phyloP scores from a whole-genome alignment of 1,140 invertebrate species.

The Hypsibius dujardini region DNA sequence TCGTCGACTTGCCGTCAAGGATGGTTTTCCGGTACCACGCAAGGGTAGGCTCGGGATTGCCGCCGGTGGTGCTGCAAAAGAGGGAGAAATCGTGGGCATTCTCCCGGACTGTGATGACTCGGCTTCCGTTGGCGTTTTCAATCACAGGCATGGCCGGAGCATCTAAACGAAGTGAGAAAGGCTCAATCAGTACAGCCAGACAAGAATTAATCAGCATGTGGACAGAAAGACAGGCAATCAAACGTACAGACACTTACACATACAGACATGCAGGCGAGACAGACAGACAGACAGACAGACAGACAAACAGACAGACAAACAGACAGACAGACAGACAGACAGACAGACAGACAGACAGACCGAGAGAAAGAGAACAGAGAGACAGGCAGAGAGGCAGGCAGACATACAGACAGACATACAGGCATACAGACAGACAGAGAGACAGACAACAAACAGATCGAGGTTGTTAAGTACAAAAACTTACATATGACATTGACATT shows the following conservation, averaged over 20 bases:
- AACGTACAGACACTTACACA: no score
- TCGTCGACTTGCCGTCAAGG: neutral
- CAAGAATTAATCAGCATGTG: no score
- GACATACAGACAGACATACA: neutral
- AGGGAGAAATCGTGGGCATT: neutral
- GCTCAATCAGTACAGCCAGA: no score
- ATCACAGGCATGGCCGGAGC: constrained; percentile 2
- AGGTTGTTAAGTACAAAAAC: neutral
- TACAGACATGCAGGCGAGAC: no score
- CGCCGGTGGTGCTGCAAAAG: neutral
- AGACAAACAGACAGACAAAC: no score
- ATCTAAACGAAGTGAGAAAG: no score
- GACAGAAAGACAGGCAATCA: constrained; percentile 3
- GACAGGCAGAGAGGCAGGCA: neutral
- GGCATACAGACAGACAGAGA: no score
- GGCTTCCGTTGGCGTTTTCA: neutral
- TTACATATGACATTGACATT: neutral
- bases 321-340: neutral
- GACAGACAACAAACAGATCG: neutral
- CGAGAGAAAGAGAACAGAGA: neutral
- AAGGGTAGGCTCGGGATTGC: neutral
- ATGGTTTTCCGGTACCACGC: neutral
- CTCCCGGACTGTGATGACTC: neutral
- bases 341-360: neutral
- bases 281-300: no score